A percentile compares a stretch with the other conserved stretches of the same genome.
Evolutionary conservation across 2,888 invertebrate genomes (phyloP).

Genomic region (Protophormia terraenovae): DNA sequence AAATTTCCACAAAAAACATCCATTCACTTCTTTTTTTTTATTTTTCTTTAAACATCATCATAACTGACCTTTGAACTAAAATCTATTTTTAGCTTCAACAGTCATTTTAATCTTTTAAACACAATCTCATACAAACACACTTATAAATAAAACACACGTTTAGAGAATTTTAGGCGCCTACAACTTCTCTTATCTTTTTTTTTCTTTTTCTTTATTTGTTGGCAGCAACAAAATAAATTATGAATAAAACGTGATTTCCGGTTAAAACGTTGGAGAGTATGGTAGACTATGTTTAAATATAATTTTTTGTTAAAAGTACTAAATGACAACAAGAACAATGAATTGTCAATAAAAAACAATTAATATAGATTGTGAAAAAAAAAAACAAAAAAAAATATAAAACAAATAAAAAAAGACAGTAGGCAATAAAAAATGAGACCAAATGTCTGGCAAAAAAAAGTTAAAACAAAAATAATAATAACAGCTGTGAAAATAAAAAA

Average conservation of each 20-base stretch:
- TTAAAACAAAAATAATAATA: background rate
- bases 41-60: background rate
- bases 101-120: background rate
- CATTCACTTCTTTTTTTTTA: too few relatives aligned
- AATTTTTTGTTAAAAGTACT: too few relatives aligned
- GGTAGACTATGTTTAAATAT: background rate
- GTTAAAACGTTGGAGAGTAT: slow-evolving; percentile 19
- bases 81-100: background rate
- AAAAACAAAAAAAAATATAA: background rate
- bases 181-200: slow-evolving; percentile 24
- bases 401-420: background rate
- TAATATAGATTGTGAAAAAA: background rate
- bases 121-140: background rate
- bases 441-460: slow-evolving; percentile 13
- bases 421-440: slow-evolving; percentile 19
- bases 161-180: slow-evolving; percentile 3
- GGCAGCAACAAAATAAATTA: background rate
- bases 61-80: background rate
- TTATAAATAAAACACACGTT: background rate
- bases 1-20: too few relatives aligned
- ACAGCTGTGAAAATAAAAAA: background rate
- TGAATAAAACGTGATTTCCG: slow-evolving; percentile 55
- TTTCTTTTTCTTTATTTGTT: slow-evolving; percentile 8
- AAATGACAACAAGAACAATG: background rate
- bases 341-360: slow-evolving; percentile 16